Conservation (phyloP, 2,797 vertebrate species). For the Acanthopagrus latus region DNA sequence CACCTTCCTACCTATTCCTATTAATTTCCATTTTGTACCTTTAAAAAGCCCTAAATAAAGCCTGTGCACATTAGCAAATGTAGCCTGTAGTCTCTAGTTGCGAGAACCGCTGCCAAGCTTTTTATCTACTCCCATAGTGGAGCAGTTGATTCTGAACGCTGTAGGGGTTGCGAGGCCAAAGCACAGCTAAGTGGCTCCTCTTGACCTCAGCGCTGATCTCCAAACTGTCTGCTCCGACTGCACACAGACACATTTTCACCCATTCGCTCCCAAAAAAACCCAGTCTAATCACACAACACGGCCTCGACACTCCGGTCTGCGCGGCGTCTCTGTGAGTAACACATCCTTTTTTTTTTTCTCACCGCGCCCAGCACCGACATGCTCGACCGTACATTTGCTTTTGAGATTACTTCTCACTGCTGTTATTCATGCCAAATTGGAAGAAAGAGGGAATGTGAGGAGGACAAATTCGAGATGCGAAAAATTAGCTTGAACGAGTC, state of each 20-base stretch:
- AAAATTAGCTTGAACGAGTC: slow-evolving; percentile 45
- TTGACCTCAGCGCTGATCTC: slow-evolving; percentile 82
- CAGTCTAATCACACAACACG: slow-evolving; percentile 63
- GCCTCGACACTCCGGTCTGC: slow-evolving; percentile 50
- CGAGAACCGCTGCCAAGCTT: slow-evolving; percentile 65
- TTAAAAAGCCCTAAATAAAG: slow-evolving; percentile 69
- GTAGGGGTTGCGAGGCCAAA: slow-evolving; percentile 75
- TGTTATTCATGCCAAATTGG: slow-evolving; percentile 54
- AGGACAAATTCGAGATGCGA: slow-evolving; percentile 33
- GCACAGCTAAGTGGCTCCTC: slow-evolving; percentile 83
- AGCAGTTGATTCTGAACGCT: slow-evolving; percentile 72
- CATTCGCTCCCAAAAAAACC: slow-evolving; percentile 55
- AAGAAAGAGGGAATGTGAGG: neutral
- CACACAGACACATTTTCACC: slow-evolving; percentile 63
- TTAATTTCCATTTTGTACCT: slow-evolving; percentile 74
- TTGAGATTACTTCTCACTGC: slow-evolving; percentile 58
- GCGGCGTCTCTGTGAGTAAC: slow-evolving; percentile 68
- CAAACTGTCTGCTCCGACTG: slow-evolving; percentile 74
- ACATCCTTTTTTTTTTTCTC: slow-evolving; percentile 55
- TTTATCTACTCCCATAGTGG: slow-evolving; percentile 73
- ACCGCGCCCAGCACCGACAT: slow-evolving; percentile 56
- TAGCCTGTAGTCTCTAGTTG: slow-evolving; percentile 51
- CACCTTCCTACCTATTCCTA: slow-evolving; percentile 58
- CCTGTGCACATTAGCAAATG: slow-evolving; percentile 61
- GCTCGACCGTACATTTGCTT: slow-evolving; percentile 58